Percentiles rank a stretch among this genome's conserved stretches.
phyloP scores from a whole-genome alignment of 2,113 vertebrate species.

The Trichechus manatus region DNA sequence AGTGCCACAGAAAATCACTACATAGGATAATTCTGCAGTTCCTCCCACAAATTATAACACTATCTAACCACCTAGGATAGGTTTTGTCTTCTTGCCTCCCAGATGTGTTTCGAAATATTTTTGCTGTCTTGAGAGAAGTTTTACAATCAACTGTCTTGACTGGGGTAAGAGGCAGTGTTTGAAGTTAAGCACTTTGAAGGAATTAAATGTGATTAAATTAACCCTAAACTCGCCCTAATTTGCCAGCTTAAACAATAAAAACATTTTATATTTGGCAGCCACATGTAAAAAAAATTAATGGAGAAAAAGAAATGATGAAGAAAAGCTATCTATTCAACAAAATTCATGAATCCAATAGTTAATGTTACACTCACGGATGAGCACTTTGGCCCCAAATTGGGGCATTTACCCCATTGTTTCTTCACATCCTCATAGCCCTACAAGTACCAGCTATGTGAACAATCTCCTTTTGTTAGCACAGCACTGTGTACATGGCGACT shows the following conservation, averaged over 20 bases:
- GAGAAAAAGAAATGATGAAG: background rate
- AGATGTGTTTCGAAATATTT: constrained; percentile 47
- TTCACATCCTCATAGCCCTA: background rate
- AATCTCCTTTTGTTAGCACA: constrained; percentile 61
- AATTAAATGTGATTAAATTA: constrained; percentile 3
- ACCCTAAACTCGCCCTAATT: background rate
- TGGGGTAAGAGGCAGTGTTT: background rate
- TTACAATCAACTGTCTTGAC: background rate
- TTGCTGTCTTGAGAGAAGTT: background rate
- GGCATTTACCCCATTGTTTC: background rate
- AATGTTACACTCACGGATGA: background rate
- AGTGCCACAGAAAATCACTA: background rate
- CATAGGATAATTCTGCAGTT: background rate
- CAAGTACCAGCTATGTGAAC: background rate
- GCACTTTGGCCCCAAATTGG: background rate
- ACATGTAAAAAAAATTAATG: background rate
- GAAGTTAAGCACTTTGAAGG: background rate
- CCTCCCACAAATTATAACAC: background rate
- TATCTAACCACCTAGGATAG: background rate
- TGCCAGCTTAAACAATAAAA: background rate
- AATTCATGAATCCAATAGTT: background rate
- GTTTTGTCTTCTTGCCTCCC: background rate
- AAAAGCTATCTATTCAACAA: background rate
- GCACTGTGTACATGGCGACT: constrained; percentile 40
- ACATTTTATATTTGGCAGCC: background rate